Percentiles rank a stretch among this genome's conserved stretches.
Evolutionary conservation across 2,797 vertebrate genomes (phyloP).

Genomic region (Pteronotus mesoamericanus): DNA sequence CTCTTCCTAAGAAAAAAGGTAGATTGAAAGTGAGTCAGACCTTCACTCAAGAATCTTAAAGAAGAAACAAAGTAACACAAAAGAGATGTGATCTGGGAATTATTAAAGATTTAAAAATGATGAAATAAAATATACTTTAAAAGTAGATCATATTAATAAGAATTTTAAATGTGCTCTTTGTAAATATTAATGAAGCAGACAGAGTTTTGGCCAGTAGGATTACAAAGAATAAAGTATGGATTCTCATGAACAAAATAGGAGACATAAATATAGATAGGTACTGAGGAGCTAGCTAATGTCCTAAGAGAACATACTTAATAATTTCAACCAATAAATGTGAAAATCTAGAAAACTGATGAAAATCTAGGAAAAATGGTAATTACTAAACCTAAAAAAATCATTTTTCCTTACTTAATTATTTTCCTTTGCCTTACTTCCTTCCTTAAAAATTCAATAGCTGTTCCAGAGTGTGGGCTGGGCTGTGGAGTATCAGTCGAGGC

Average conservation of each 20-base stretch:
- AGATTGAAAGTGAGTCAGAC: not conserved
- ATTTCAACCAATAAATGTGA: not conserved
- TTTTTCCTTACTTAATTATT: not conserved
- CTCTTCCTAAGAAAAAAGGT: not conserved
- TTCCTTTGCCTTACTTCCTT: not conserved
- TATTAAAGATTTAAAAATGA: not conserved
- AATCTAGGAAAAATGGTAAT: not conserved
- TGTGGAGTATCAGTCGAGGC: not conserved
- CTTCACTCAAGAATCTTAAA: not conserved
- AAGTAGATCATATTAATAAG: not conserved
- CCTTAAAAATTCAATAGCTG: not conserved
- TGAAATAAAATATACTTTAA: not conserved
- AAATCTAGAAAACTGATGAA: not conserved
- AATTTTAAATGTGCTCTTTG: conserved; percentile 1
- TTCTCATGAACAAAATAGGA: not conserved
- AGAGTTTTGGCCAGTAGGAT: not conserved
- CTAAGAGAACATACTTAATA: not conserved
- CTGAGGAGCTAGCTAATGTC: not conserved
- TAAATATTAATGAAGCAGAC: not conserved
- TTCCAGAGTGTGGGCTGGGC: not conserved
- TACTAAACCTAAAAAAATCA: not conserved
- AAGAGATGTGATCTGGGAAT: not conserved
- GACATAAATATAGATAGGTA: not conserved
- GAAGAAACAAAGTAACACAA: not conserved
- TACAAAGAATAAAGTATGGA: not conserved